Percentiles rank a stretch among this genome's conserved stretches.
Evolutionary conservation across 2,797 vertebrate genomes (phyloP).

Genomic region (Megaceryle alcyon): DNA sequence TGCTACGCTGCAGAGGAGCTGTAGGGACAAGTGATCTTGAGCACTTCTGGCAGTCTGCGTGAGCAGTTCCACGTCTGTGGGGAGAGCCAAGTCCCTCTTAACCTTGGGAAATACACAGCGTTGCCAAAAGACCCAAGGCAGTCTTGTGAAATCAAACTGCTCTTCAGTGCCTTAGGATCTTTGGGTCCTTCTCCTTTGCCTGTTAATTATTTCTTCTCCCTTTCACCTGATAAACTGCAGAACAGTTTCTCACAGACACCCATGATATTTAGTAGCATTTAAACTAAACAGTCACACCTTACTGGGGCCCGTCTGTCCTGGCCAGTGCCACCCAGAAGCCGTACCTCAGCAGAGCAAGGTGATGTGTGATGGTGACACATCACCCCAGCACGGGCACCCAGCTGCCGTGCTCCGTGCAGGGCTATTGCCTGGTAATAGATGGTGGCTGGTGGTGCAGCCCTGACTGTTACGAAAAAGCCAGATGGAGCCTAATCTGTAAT

Average conservation of each 20-base stretch:
- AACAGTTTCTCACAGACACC: neutral
- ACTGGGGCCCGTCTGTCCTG: neutral
- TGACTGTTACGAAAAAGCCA: rapidly evolving
- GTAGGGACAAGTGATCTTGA: neutral
- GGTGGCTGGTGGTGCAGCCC: neutral
- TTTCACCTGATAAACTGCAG: neutral
- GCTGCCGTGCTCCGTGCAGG: too few relatives aligned
- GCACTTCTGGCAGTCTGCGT: neutral
- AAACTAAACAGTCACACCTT: neutral
- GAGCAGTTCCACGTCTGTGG: neutral
- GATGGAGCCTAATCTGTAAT: neutral
- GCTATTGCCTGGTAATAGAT: rapidly evolving
- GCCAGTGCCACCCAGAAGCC: neutral
- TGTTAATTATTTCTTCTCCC: neutral
- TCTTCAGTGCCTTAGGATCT: neutral
- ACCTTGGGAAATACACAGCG: neutral
- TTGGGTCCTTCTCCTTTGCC: neutral
- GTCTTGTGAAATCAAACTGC: neutral
- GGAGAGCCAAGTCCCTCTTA: neutral
- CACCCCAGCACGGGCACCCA: neutral
- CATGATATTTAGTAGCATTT: neutral
- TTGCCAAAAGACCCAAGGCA: neutral
- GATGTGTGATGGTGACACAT: neutral
- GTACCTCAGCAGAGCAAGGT: neutral
- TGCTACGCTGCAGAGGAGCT: neutral